Conservation (phyloP, 2,888 invertebrate genomes). For the Diaprepes abbreviatus region DNA sequence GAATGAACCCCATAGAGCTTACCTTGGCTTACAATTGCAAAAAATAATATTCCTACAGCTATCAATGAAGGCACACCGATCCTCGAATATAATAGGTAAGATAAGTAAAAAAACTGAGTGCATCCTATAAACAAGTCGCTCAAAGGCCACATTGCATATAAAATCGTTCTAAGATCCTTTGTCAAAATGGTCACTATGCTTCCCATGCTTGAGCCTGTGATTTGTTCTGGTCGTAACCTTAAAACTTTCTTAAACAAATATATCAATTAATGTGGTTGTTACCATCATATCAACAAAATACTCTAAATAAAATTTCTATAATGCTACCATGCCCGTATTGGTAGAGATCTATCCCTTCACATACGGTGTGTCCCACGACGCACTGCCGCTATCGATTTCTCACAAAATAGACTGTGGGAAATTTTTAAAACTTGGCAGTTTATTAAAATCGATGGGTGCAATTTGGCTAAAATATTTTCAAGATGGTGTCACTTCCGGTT, state of each 20-base stretch:
- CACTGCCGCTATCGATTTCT: too few relatives aligned
- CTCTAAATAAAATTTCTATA: too few relatives aligned
- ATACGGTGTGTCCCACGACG: too few relatives aligned
- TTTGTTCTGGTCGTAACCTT: constrained; percentile 67
- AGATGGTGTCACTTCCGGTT: too few relatives aligned
- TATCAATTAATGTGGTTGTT: neutral
- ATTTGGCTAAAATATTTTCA: too few relatives aligned
- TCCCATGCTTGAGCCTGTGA: constrained; percentile 79
- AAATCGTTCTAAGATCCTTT: constrained; percentile 93
- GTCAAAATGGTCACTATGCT: constrained; percentile 88
- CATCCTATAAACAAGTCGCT: constrained; percentile 95
- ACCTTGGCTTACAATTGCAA: constrained; percentile 33
- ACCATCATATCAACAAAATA: too few relatives aligned
- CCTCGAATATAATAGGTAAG: constrained; percentile 79
- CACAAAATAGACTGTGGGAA: too few relatives aligned
- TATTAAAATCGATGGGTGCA: too few relatives aligned
- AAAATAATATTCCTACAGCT: constrained; percentile 69
- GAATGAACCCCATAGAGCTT: constrained; percentile 1
- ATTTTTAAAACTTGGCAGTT: too few relatives aligned
- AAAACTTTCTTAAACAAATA: constrained; percentile 75
- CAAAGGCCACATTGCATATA: constrained; percentile 85
- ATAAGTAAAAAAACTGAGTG: constrained; percentile 83
- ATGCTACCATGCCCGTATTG: too few relatives aligned
- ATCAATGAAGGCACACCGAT: constrained; percentile 70
- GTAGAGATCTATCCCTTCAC: too few relatives aligned